phyloP scores from a whole-genome alignment of 2,113 vertebrate species.

The Chlamydotis undulata region DNA sequence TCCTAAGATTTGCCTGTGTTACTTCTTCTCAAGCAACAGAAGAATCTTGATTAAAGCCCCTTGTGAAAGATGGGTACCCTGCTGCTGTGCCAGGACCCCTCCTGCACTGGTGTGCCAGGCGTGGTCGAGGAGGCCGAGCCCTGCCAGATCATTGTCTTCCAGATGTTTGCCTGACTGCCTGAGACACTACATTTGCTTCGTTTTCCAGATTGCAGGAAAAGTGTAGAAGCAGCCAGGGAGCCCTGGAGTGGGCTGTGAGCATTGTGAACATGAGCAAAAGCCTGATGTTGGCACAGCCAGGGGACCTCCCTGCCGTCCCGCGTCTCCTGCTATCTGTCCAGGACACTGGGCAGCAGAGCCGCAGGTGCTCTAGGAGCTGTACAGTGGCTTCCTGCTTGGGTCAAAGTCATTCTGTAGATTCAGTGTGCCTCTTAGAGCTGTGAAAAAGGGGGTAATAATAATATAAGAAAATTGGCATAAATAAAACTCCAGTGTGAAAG shows the following conservation, averaged over 20 bases:
- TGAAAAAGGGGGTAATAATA: neutral
- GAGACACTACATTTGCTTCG: neutral
- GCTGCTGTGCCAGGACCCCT: neutral
- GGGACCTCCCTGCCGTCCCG: neutral
- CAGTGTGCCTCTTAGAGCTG: neutral
- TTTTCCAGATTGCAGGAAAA: neutral
- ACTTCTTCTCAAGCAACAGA: neutral
- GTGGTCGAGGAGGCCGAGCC: neutral
- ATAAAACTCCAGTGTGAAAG: neutral
- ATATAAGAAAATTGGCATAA: neutral
- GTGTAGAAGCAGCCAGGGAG: fast-evolving
- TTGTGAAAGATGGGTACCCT: neutral
- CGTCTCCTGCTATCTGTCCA: neutral
- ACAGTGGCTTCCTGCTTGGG: neutral
- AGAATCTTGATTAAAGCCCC: neutral
- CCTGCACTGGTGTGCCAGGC: neutral
- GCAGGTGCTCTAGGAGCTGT: neutral
- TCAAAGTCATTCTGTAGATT: neutral
- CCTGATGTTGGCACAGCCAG: neutral
- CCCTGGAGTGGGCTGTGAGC: neutral
- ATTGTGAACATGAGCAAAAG: neutral
- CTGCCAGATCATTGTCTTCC: neutral
- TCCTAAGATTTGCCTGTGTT: neutral
- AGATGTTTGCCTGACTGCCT: neutral
- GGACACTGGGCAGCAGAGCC: neutral